Conservation (phyloP, 2,113 vertebrate genomes). For the Macquaria australasica region DNA sequence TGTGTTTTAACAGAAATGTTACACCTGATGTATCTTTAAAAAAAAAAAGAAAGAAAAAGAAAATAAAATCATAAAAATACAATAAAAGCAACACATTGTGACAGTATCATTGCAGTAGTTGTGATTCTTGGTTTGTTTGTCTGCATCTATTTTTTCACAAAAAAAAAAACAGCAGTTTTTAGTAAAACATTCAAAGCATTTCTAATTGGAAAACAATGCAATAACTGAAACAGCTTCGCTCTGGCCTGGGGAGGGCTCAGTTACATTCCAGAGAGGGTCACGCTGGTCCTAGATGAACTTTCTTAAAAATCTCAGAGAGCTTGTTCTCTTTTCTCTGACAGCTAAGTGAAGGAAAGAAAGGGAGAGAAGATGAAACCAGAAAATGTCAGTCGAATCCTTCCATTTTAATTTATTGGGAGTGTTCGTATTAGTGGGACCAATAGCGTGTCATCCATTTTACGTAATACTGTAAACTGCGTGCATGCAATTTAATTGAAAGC, state of each 20-base stretch:
- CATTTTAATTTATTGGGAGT: not conserved
- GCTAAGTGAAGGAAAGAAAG: not conserved
- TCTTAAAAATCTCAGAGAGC: not conserved
- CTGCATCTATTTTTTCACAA: conserved; percentile 65
- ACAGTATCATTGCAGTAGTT: conserved; percentile 75
- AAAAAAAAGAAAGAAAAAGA: conserved; percentile 26
- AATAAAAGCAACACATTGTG: conserved; percentile 73
- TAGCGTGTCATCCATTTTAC: not conserved
- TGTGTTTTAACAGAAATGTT: conserved; percentile 79
- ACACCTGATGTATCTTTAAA: conserved; percentile 60
- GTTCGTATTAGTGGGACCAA: not conserved
- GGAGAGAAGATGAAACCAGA: not conserved
- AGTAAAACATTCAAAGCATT: conserved; percentile 72
- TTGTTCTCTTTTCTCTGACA: not conserved
- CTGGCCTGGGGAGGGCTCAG: conserved; percentile 22
- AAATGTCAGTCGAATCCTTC: not conserved
- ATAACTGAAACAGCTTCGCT: conserved; percentile 52
- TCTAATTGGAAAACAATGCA: conserved; percentile 55
- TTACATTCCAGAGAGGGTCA: conserved; percentile 44
- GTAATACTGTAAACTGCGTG: not conserved
- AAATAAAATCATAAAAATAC: conserved; percentile 51
- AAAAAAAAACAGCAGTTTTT: conserved; percentile 71
- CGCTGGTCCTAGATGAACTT: not conserved
- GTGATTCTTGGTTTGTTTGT: conserved; percentile 63
- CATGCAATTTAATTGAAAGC: not conserved